Evolutionary conservation across 1,140 invertebrate species (phyloP), one percentile per base, ranked within the genome.

Genomic region (Bombus turneri): DNA sequence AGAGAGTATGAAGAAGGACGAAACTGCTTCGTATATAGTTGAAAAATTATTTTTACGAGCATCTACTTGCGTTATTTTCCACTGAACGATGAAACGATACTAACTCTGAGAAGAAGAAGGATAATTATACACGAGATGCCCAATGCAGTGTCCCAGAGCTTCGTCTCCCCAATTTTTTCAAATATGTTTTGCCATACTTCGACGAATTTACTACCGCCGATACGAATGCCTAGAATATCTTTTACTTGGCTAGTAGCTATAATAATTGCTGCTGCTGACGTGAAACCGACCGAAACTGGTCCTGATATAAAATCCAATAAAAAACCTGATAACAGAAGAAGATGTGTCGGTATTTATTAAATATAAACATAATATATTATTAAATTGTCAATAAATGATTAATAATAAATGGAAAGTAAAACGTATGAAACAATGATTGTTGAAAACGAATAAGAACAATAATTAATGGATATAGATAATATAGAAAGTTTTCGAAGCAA

Each of bases 261-360:
- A 72, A 98, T 98, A 81, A 99, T 97, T 57, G 98, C 98, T 2
- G 98, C 98, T 0, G 98, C 98, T 22, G 98, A 98, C 0, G 98
- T 98, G 94, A 99, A 99, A 2, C 98, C 98, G 82, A 97, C 97
- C 28, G 98, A 98, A 34, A 99, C 98, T n/a, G 98, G 98, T 59
- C 97, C 97, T 43, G 98, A 98, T 89, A 99, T 98, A 95, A 98
- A 99, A 94, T 98, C 98, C 86, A 98, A 97, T 84, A 99, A 95
- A 93, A 98, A 98, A 75, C 98, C 98, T 98, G 95, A 80, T 9
- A 87, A 92, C 91, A 73, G 83, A 89, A 75, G 81, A 90, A 39
- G 18, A 31, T 47, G 12, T 18, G 13, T 18, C 28, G 59, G 41
- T 31, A 22, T 41, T 18, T 59, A 76, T 59, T 76, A 18, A 76